These are phyloP conservation scores for Microdon myrmicae DNA, from an alignment of 2,888 invertebrate genomes.

Conservation along the genomic window DNA sequence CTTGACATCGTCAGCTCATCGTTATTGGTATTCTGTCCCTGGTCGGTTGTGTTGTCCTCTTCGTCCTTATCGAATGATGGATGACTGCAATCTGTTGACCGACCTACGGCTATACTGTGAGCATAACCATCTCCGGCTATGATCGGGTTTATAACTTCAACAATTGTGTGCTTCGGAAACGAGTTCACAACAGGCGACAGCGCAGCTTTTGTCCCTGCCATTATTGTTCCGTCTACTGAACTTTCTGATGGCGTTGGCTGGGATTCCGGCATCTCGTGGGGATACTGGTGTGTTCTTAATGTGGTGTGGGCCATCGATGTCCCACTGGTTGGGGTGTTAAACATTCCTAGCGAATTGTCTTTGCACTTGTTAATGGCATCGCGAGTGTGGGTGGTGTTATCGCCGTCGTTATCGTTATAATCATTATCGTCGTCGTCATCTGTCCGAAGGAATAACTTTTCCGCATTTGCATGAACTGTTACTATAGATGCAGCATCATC, in stretches of 20 bases:
- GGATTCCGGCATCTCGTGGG: conserved; percentile 16
- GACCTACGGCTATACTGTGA: conserved; percentile 64
- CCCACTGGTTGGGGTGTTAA: conserved; percentile 26
- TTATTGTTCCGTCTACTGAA: conserved; percentile 1
- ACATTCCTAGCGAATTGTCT: conserved; percentile 23
- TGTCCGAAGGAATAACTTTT: conserved; percentile 64
- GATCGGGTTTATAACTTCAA: conserved; percentile 67
- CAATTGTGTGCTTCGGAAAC: conserved; percentile 61
- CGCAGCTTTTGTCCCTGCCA: conserved; percentile 19
- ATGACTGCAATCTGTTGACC: conserved; percentile 58
- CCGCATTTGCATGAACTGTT: conserved; percentile 66
- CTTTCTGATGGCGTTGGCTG: conserved; percentile 3
- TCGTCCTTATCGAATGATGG: conserved; percentile 58
- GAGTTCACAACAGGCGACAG: conserved; percentile 27
- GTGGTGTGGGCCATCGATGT: conserved; percentile 48
- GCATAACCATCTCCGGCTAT: conserved; percentile 65
- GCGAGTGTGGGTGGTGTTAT: conserved; percentile 8
- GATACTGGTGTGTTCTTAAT: conserved; percentile 60
- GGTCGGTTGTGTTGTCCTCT: conserved; percentile 25
- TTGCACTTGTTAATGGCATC: conserved; percentile 26
- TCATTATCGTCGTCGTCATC: conserved; percentile 53
- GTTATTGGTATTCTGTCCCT: conserved; percentile 33
- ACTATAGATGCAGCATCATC: conserved; percentile 69
- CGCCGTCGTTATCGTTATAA: conserved; percentile 1
- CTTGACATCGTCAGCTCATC: conserved; percentile 50